Percentiles rank a stretch among this genome's conserved stretches.
Evolutionary conservation across 2,888 invertebrate species (phyloP).

Genomic region (Galerucella nymphaeae): DNA sequence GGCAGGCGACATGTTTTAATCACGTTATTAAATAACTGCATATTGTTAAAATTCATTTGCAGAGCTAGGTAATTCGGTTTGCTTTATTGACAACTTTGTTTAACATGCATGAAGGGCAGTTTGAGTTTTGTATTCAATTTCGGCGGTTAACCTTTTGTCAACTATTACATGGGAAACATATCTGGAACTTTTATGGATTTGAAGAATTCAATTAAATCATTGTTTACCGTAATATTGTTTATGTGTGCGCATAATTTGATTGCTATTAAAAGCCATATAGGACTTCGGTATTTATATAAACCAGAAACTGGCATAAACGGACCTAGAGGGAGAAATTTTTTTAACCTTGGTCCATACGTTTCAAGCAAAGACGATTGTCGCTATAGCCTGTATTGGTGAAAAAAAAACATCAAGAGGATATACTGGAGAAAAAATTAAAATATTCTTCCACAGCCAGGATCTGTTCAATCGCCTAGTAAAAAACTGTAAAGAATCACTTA

Average conservation of each 20-base stretch:
- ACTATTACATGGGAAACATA: background rate
- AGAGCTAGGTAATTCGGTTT: constrained; percentile 28
- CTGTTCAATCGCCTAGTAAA: no score
- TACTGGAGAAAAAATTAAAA: no score
- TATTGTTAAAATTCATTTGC: constrained; percentile 39
- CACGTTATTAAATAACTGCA: constrained; percentile 38
- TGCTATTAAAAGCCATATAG: background rate
- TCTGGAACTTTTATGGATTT: background rate
- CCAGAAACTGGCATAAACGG: no score
- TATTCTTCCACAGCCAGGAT: no score
- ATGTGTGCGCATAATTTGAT: background rate
- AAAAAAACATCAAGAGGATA: no score
- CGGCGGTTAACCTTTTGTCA: constrained; percentile 8
- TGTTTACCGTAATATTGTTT: background rate
- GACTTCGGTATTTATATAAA: background rate
- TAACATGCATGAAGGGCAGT: constrained; percentile 10
- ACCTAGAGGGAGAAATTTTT: no score
- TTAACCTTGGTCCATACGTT: no score
- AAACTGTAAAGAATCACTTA: no score
- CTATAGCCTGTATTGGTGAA: no score
- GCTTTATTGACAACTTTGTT: constrained; percentile 30
- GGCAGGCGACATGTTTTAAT: constrained; percentile 44
- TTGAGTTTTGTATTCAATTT: constrained; percentile 9
- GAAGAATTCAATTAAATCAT: background rate
- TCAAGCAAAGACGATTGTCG: no score